Evolutionary conservation across 2,888 invertebrate species (phyloP).

Genomic region (Hybos culiciformis): DNA sequence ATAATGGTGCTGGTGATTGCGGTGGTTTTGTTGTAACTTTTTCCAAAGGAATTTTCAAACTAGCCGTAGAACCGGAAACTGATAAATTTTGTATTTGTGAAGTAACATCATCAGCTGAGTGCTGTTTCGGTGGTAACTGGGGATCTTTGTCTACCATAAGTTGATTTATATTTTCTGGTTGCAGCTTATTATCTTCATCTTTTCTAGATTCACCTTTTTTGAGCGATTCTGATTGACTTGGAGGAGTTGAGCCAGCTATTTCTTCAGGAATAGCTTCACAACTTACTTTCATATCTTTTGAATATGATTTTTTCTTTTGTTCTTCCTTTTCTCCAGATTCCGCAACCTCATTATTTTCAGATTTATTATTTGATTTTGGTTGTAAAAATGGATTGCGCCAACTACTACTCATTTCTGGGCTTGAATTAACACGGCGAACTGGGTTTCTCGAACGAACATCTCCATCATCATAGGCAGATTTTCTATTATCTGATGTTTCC

Average conservation of each 20-base stretch:
- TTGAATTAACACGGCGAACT: conserved; percentile 77
- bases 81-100: conserved; percentile 21
- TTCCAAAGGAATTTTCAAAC: conserved; percentile 22
- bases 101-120: conserved; percentile 33
- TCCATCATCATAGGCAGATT: conserved; percentile 17
- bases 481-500: conserved; percentile 32
- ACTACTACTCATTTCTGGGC: conserved; percentile 82
- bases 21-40: conserved; percentile 44
- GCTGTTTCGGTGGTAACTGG: conserved; percentile 30
- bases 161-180: neutral
- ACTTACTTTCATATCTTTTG: conserved; percentile 69
- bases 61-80: conserved; percentile 27
- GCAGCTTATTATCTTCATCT: neutral
- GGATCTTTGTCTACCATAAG: conserved; percentile 9
- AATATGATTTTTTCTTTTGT: conserved; percentile 39
- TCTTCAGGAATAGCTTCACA: conserved; percentile 87
- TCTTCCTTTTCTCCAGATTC: conserved; percentile 17
- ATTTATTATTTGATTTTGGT: conserved; percentile 21
- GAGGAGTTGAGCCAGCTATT: conserved; percentile 64
- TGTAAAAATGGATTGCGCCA: conserved; percentile 59
- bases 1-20: conserved; percentile 48
- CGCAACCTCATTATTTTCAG: neutral
- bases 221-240: conserved; percentile 36
- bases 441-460: conserved; percentile 53
- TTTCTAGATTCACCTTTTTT: conserved; percentile 10